phyloP scores from a whole-genome alignment of 2,113 vertebrate genomes.

The Ammodramus savannarum region DNA sequence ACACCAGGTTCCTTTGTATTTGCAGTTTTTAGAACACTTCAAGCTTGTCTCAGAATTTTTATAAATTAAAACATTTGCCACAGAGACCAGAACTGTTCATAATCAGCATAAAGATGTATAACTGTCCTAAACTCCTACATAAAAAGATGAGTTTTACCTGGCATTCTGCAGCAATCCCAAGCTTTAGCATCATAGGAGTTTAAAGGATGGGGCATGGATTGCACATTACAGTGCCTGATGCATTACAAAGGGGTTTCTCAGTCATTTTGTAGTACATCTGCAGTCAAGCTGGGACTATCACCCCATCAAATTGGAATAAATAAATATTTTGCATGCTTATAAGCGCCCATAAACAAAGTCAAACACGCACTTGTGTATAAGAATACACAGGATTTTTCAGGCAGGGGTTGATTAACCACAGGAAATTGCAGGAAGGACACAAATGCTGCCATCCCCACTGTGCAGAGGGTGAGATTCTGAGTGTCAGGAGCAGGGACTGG shows the following conservation, averaged over 20 bases:
- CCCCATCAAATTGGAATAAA: conserved; percentile 3
- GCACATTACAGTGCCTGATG: background rate
- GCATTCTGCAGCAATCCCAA: background rate
- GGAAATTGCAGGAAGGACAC: background rate
- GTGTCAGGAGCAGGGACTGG: background rate
- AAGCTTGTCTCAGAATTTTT: background rate
- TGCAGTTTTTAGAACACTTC: background rate
- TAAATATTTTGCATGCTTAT: background rate
- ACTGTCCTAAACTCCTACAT: background rate
- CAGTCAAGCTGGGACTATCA: background rate
- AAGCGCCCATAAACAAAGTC: background rate
- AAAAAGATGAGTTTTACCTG: background rate
- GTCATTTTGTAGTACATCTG: background rate
- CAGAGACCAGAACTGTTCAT: background rate
- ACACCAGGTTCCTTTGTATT: background rate
- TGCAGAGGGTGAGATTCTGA: background rate
- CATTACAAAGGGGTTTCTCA: background rate
- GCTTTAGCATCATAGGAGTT: background rate
- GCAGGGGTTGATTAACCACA: background rate
- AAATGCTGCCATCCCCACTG: background rate
- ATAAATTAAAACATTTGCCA: background rate
- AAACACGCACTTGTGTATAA: background rate
- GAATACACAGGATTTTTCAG: background rate
- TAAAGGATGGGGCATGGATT: background rate
- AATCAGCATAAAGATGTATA: background rate